Conservation (phyloP, 2,797 vertebrate species). For the Cygnus olor region DNA sequence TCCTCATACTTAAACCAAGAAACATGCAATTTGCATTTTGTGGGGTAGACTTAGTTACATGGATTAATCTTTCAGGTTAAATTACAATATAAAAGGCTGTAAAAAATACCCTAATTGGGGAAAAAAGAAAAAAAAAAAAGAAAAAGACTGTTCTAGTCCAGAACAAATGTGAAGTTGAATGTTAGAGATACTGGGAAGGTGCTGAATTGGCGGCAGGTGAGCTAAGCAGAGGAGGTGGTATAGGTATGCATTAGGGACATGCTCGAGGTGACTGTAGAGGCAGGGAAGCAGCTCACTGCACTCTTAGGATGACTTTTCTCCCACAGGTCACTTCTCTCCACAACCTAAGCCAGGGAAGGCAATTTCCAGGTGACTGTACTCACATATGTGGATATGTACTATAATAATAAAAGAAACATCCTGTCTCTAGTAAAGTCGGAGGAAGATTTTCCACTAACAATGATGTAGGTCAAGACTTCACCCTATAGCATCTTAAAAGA, state of each 20-base stretch:
- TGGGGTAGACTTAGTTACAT: background rate
- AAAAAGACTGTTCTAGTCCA: background rate
- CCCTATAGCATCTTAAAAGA: background rate
- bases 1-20: background rate
- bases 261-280: background rate
- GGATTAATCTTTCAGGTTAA: constrained; percentile 1
- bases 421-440: background rate
- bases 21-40: background rate
- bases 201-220: background rate
- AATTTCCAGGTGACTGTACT: constrained; percentile 16
- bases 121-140: background rate
- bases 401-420: background rate
- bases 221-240: background rate
- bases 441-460: background rate
- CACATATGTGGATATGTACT: background rate
- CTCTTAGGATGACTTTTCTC: background rate
- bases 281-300: background rate
- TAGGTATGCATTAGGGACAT: background rate
- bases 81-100: background rate
- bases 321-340: background rate
- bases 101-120: background rate
- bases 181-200: background rate
- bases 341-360: background rate
- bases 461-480: background rate
- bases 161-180: background rate